Base-by-base conservation (phyloP, 2,888 invertebrate genomes). In the Ephialtes manifestator region DNA sequence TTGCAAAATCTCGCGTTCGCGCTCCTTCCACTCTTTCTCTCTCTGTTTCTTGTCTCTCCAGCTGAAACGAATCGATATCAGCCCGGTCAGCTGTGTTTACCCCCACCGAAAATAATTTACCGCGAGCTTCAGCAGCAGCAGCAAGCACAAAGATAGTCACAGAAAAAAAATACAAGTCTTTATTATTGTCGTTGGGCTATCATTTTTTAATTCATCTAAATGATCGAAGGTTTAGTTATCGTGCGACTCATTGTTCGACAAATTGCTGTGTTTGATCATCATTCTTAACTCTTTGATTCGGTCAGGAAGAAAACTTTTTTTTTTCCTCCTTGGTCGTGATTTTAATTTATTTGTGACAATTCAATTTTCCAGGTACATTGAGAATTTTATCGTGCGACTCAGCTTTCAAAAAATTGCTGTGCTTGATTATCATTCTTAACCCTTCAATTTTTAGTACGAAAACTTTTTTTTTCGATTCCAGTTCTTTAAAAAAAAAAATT, bases 21-120 rank as follows among this genome's bases (percentile, higher is more conserved):
- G 48, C 46, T 48, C 46, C 18, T 35, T 48, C 4, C 60, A 20
- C 39, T 43, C 24, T 58, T 35, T 35, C 39, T 53, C 53, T 13
- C n/a, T 43, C 58, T 13, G 63, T 67, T 65, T 4, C 24, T 20
- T 18, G 51, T 18, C 18, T 51, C 51, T 18, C 18, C 51, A 51
- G 51, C 35, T 46, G 63, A 58, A 39, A 31, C 65, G 24, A 89
- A 89, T 89, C 88, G 87, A 87, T 87, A 89, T 78, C 31, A 55
- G 3, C 55, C 63, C 15, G 81, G 80, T 87, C 88, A 89, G 89
- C 89, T 88, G 89, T 81, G 85, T 70, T 43, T 79, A 28, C 48
- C 63, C 74, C 81, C 65, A 67, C 53, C 63, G 67, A 58, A 80
- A 65, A 67, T 46, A 60, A 28, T 28, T 58, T 20, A 46, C 8